Evolutionary conservation across 2,113 vertebrate genomes (phyloP), one percentile per base, ranked within the genome.

Genomic region (Corythoichthys haematopterus): DNA sequence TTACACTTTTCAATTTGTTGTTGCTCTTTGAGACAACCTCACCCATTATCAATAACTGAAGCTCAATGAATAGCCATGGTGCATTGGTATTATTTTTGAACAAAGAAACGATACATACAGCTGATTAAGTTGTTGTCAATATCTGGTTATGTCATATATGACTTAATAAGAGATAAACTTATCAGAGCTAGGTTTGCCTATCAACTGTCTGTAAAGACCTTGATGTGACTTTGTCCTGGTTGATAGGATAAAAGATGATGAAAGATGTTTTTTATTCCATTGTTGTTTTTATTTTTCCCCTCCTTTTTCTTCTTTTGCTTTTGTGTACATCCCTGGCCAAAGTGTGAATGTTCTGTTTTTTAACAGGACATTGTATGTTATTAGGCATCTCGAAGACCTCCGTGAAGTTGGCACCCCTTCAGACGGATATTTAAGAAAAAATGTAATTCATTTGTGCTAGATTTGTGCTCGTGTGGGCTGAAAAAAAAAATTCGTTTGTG

Each of bases 161-260:
- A 40, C 20, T 8, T 37, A 16, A 15, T 40, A 16, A 15, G 36
- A 65, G 78, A 84, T 82, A 75, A 69, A 13, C 55, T 78, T 80
- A 84, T 86, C 77, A 66, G 62, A 53, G 45, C 16, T 16, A 50
- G 46, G 33, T 64, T 85, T 65, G 59, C 28, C 70, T 45, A 16
- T 66, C 7, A 14, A 51, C 57, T 65, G 68, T 61, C 70, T 78
- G 78, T 86, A 71, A 50, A 43, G 71, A 68, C 8, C 47, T 74
- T 80, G 76, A 85, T 35, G 38, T 40, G 66, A 74, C 58, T 86
- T 86, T 87, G 86, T 65, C 61, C 80, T 13, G 3, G 0, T 66
- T 79, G 69, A 88, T 79, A 72, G 72, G 59, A 15, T 58, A 61
- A 73, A 50, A 43, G 64, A 63, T 64, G 36, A 70, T 52, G 40